Evolutionary conservation across 2,113 vertebrate genomes (phyloP).

Genomic region (Hiodon tergisus): DNA sequence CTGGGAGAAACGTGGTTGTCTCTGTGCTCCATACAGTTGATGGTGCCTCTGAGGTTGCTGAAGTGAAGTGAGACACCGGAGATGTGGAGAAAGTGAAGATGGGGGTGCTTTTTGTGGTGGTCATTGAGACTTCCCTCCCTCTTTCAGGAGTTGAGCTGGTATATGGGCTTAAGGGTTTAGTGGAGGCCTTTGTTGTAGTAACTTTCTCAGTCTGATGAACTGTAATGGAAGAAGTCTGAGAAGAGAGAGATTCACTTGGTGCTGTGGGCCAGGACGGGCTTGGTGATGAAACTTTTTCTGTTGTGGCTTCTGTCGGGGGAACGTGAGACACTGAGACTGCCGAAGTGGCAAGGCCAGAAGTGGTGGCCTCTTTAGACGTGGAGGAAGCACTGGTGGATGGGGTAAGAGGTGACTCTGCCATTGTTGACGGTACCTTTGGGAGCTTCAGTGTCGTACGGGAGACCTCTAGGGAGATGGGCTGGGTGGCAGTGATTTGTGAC

Average conservation of each 20-base stretch:
- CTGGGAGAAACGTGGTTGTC: slow-evolving; percentile 19
- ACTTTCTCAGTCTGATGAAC: slow-evolving; percentile 39
- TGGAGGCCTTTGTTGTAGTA: slow-evolving; percentile 28
- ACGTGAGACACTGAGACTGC: slow-evolving; percentile 19
- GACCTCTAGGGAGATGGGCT: slow-evolving; percentile 9
- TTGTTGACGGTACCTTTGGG: slow-evolving; percentile 31
- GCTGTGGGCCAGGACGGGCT: slow-evolving; percentile 28
- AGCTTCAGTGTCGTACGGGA: slow-evolving; percentile 30
- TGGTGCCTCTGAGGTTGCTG: slow-evolving; percentile 19
- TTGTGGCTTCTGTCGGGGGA: slow-evolving; percentile 37
- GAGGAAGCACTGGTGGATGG: slow-evolving; percentile 30
- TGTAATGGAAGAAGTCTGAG: slow-evolving; percentile 35
- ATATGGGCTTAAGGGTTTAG: slow-evolving; percentile 24
- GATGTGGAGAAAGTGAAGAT: slow-evolving; percentile 11
- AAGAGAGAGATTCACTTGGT: slow-evolving; percentile 35
- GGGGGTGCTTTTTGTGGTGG: slow-evolving; percentile 31
- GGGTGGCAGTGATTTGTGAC: slow-evolving; percentile 21
- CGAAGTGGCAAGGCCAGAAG: slow-evolving; percentile 11
- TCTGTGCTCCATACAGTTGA: slow-evolving; percentile 5
- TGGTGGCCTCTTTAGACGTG: slow-evolving; percentile 14
- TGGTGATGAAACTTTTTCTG: slow-evolving; percentile 27
- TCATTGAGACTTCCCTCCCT: slow-evolving; percentile 24
- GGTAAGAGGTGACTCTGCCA: slow-evolving; percentile 21
- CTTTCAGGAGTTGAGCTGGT: slow-evolving; percentile 8
- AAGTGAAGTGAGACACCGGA: slow-evolving; percentile 1